These are phyloP conservation scores for Nymphalis c-album DNA, from an alignment of 2,888 invertebrate species.

Conservation along the genomic window DNA sequence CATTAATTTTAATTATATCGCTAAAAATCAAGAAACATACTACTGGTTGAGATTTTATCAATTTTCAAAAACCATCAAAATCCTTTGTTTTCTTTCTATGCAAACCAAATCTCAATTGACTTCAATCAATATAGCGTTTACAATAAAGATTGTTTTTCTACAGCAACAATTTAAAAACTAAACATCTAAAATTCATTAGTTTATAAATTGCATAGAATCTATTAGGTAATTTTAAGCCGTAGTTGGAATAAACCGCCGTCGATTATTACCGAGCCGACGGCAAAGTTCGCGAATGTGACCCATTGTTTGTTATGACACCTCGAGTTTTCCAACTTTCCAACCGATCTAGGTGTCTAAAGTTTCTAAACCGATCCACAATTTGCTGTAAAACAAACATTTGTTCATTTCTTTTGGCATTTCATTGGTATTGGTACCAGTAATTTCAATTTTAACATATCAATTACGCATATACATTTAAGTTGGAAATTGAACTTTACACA, in stretches of 20 bases:
- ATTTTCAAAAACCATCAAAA: too few species aligned
- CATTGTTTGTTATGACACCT: constrained; percentile 35
- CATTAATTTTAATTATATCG: too few species aligned
- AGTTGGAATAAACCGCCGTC: constrained; percentile 19
- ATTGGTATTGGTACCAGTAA: neutral
- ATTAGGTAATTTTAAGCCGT: neutral
- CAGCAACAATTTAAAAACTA: too few species aligned
- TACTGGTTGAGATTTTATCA: too few species aligned
- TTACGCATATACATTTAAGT: too few species aligned
- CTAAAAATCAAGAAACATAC: too few species aligned
- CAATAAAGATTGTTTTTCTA: too few species aligned
- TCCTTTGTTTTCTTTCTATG: too few species aligned
- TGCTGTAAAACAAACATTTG: constrained; percentile 36
- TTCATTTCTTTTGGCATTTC: constrained; percentile 21
- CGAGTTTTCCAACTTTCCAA: constrained; percentile 29
- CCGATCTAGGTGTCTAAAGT: constrained; percentile 35
- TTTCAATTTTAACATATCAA: neutral
- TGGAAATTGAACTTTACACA: too few species aligned
- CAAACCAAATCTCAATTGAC: too few species aligned
- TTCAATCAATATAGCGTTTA: too few species aligned
- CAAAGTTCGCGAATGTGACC: constrained; percentile 31
- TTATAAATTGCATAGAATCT: neutral
- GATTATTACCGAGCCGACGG: constrained; percentile 26
- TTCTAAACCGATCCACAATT: constrained; percentile 36
- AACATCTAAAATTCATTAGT: neutral